Percentiles rank a stretch among this genome's conserved stretches.
phyloP scores from a whole-genome alignment of 2,797 vertebrate species.

The Anabas testudineus region DNA sequence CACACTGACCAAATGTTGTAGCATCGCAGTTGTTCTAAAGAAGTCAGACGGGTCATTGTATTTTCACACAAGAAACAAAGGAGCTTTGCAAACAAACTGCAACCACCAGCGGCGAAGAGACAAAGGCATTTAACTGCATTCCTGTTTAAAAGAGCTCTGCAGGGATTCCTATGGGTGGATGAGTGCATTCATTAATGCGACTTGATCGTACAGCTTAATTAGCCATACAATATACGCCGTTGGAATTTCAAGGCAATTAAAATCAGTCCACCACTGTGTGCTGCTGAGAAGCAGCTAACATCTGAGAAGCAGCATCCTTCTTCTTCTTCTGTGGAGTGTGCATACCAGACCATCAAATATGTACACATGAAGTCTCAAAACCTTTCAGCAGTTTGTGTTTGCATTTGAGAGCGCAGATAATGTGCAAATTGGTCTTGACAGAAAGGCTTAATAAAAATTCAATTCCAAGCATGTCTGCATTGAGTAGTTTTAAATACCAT shows the following conservation, averaged over 20 bases:
- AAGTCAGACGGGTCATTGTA: neutral
- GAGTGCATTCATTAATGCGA: conserved; percentile 55
- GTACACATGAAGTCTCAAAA: conserved; percentile 13
- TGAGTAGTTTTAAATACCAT: conserved; percentile 15
- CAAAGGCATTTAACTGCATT: conserved; percentile 33
- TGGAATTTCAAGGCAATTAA: conserved; percentile 64
- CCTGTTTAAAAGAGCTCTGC: conserved; percentile 40
- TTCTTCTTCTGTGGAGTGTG: neutral
- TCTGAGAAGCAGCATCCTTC: conserved; percentile 5
- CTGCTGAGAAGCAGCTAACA: conserved; percentile 8
- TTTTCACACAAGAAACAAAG: neutral
- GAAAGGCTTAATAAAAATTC: neutral
- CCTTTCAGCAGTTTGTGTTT: conserved; percentile 2
- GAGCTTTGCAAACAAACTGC: conserved; percentile 22
- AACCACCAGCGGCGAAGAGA: conserved; percentile 5
- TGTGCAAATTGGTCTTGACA: conserved; percentile 18
- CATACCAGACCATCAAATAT: conserved; percentile 27
- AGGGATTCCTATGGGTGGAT: conserved; percentile 46
- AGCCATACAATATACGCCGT: conserved; percentile 47
- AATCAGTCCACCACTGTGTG: conserved; percentile 49
- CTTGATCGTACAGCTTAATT: conserved; percentile 58
- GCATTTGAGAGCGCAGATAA: conserved; percentile 17
- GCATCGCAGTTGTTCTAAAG: conserved; percentile 4
- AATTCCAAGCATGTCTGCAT: neutral
- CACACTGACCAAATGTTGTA: neutral